These are phyloP conservation scores for Agrotis segetum DNA, from an alignment of 2,888 invertebrate species.

Conservation along the genomic window DNA sequence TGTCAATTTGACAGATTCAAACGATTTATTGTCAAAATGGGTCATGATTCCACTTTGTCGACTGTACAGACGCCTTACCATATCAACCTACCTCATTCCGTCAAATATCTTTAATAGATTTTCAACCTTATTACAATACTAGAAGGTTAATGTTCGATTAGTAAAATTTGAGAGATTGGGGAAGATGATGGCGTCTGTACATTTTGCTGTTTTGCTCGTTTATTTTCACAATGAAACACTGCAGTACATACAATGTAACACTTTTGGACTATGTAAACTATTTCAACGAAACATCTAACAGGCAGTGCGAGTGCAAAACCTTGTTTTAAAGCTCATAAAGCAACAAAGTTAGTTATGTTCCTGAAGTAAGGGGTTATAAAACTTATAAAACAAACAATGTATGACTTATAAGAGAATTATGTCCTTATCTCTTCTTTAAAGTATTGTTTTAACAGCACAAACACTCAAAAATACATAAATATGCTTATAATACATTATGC, in stretches of 20 bases:
- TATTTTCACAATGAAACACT: background rate
- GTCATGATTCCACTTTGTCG: too few relatives aligned
- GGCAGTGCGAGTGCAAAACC: background rate
- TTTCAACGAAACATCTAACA: too few relatives aligned
- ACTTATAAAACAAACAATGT: background rate
- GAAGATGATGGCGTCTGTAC: too few relatives aligned
- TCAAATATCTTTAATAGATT: too few relatives aligned
- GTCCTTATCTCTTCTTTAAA: background rate
- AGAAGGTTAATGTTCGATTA: too few relatives aligned
- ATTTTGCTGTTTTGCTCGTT: background rate
- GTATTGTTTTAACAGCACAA: background rate
- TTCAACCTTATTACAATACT: too few relatives aligned
- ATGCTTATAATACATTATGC: background rate
- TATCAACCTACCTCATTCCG: too few relatives aligned
- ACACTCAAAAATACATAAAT: background rate
- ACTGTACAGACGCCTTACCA: too few relatives aligned
- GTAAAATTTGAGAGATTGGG: too few relatives aligned
- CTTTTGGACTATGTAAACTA: too few relatives aligned
- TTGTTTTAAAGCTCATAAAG: background rate
- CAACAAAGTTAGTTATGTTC: background rate
- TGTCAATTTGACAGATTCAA: too few relatives aligned
- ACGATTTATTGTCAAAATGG: too few relatives aligned
- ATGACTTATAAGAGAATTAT: background rate
- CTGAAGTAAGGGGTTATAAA: background rate
- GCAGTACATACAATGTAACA: background rate